Percentiles rank a stretch among this genome's conserved stretches.
phyloP scores from a whole-genome alignment of 2,888 invertebrate species.

The Electrophaes corylata region DNA sequence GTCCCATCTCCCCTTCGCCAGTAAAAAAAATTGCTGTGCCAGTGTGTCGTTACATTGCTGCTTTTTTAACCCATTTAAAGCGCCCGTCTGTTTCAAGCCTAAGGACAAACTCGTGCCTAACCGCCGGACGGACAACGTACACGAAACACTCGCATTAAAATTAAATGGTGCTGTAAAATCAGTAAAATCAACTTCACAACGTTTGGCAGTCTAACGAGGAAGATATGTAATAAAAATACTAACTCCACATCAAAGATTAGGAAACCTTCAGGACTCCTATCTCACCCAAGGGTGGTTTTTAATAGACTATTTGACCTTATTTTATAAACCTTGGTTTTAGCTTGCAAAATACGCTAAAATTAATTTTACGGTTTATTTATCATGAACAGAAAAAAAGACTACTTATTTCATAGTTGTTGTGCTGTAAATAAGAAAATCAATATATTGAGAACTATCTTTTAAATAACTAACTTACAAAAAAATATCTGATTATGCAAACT shows the following conservation, averaged over 20 bases:
- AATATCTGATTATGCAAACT: too few species aligned
- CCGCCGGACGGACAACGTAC: conserved; percentile 39
- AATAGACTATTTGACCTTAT: conserved; percentile 5
- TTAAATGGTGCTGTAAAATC: conserved; percentile 38
- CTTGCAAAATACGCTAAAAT: neutral
- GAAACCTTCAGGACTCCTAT: conserved; percentile 5
- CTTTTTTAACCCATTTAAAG: neutral
- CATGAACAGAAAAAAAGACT: too few species aligned
- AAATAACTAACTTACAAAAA: too few species aligned
- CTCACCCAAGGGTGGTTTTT: conserved; percentile 13
- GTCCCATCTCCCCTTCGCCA: too few species aligned
- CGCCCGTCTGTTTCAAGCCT: conserved; percentile 11
- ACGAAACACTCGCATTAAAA: conserved; percentile 44
- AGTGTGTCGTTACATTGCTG: too few species aligned
- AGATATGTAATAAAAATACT: conserved; percentile 29
- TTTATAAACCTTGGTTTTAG: conserved; percentile 4
- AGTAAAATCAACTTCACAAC: conserved; percentile 38
- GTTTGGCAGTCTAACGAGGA: conserved; percentile 36
- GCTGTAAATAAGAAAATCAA: too few species aligned
- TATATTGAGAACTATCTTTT: too few species aligned
- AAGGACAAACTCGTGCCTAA: conserved; percentile 36
- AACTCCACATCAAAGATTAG: conserved; percentile 4
- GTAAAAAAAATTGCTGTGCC: too few species aligned
- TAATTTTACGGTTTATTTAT: neutral
- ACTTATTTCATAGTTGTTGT: too few species aligned